A percentile compares a stretch with the other conserved stretches of the same genome.
Evolutionary conservation across 2,113 vertebrate genomes (phyloP).

Genomic region (Nerophis lumbriciformis): DNA sequence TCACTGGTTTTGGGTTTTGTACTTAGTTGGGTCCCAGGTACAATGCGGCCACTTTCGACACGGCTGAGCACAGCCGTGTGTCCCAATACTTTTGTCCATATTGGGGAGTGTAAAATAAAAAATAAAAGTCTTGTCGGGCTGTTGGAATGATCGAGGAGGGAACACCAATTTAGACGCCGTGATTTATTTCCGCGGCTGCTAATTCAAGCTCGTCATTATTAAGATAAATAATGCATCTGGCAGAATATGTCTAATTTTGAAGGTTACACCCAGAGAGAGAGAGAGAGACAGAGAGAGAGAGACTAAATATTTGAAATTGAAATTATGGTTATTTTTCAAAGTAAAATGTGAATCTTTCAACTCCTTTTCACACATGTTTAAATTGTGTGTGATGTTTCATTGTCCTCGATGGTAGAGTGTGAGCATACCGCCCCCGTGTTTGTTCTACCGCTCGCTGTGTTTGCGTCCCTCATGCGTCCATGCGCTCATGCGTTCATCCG

Average conservation of each 20-base stretch:
- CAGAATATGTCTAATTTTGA: constrained; percentile 48
- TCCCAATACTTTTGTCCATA: neutral
- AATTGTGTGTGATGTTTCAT: constrained; percentile 12
- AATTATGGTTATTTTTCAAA: too few species aligned
- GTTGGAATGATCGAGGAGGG: constrained; percentile 33
- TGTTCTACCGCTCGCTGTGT: constrained; percentile 53
- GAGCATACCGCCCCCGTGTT: constrained; percentile 38
- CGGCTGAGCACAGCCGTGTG: neutral
- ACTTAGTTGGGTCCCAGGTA: too few species aligned
- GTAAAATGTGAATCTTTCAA: too few species aligned
- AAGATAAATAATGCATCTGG: constrained; percentile 48
- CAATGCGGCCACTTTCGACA: too few species aligned
- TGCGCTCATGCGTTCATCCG: constrained; percentile 58
- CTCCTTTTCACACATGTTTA: too few species aligned
- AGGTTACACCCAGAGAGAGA: constrained; percentile 45
- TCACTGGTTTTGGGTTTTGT: too few species aligned
- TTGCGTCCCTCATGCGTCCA: constrained; percentile 51
- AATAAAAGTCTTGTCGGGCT: constrained; percentile 34
- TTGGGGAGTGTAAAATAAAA: constrained; percentile 38
- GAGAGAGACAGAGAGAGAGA: constrained; percentile 12
- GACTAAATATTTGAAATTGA: too few species aligned
- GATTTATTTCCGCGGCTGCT: constrained; percentile 33
- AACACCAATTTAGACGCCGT: constrained; percentile 25
- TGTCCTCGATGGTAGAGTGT: constrained; percentile 51
- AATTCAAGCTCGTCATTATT: constrained; percentile 48